phyloP scores from a whole-genome alignment of 2,113 vertebrate species.

The Centropus bengalensis region DNA sequence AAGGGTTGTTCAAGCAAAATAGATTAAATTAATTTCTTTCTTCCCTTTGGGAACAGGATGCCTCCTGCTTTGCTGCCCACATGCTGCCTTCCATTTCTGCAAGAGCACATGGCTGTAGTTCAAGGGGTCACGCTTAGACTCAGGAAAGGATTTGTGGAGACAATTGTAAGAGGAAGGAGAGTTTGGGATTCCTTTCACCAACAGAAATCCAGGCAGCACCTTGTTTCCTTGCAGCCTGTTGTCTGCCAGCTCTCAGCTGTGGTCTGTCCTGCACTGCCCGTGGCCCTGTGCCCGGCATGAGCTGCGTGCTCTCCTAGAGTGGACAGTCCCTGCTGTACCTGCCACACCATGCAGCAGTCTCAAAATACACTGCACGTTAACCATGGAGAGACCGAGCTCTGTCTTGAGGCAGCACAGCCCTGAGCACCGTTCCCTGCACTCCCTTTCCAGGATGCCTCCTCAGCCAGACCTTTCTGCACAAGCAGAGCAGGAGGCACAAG shows the following conservation, averaged over 20 bases:
- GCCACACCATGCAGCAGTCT: background rate
- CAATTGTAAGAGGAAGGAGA: background rate
- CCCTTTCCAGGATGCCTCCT: background rate
- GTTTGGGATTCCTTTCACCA: background rate
- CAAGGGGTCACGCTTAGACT: background rate
- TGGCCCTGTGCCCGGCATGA: too few species aligned
- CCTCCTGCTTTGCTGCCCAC: conserved; percentile 40
- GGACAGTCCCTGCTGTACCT: background rate
- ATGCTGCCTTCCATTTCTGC: conserved; percentile 20
- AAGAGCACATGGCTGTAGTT: background rate
- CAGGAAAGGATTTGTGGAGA: background rate
- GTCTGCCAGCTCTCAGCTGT: too few species aligned
- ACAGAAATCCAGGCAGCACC: background rate
- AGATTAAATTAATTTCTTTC: conserved; percentile 71
- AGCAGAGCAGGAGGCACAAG: background rate
- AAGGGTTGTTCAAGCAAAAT: conserved; percentile 74
- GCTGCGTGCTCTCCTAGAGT: background rate
- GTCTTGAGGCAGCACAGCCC: background rate
- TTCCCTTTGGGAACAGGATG: conserved; percentile 37
- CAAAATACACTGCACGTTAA: background rate
- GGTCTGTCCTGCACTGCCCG: too few species aligned
- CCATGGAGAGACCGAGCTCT: background rate
- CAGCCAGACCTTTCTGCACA: background rate
- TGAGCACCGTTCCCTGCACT: rapidly evolving
- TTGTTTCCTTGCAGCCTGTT: too few species aligned